A percentile compares a stretch with the other conserved stretches of the same genome.
These are phyloP conservation scores for Hippocampus zosterae DNA, from an alignment of 2,113 vertebrate species.

Conservation along the genomic window DNA sequence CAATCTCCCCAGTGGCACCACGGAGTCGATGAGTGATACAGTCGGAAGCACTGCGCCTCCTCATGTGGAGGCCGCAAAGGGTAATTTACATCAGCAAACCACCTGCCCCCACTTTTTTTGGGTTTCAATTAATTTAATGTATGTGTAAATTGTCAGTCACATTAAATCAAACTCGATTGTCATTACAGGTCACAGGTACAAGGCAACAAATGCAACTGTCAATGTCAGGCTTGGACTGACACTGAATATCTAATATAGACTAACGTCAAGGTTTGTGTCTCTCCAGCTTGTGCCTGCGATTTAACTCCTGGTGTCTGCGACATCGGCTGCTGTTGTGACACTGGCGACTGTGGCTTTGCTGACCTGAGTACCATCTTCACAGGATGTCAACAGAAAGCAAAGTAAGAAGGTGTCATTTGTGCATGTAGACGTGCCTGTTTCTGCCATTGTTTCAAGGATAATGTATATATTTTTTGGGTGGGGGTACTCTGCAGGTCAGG, in stretches of 20 bases:
- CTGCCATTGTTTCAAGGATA: neutral
- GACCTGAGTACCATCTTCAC: conserved; percentile 64
- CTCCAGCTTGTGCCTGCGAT: conserved; percentile 69
- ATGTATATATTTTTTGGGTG: neutral
- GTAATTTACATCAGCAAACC: conserved; percentile 12
- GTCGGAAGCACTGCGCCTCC: conserved; percentile 4
- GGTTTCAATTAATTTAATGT: neutral
- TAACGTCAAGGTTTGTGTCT: neutral
- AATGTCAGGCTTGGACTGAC: neutral
- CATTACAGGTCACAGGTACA: neutral
- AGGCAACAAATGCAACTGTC: neutral
- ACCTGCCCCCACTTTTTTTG: neutral
- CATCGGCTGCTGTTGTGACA: conserved; percentile 74
- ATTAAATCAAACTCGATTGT: neutral
- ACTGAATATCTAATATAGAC: neutral
- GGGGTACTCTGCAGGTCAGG: conserved; percentile 45
- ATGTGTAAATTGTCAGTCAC: neutral
- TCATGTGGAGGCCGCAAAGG: conserved; percentile 1
- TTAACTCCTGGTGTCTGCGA: conserved; percentile 69
- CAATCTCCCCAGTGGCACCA: neutral
- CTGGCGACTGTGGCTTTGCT: conserved; percentile 55
- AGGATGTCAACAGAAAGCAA: conserved; percentile 44
- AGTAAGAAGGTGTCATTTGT: conserved; percentile 33
- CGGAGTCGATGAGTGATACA: conserved; percentile 1
- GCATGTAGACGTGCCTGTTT: neutral